phyloP scores from a whole-genome alignment of 2,888 invertebrate genomes.

The Rotaria magnacalcarata region DNA sequence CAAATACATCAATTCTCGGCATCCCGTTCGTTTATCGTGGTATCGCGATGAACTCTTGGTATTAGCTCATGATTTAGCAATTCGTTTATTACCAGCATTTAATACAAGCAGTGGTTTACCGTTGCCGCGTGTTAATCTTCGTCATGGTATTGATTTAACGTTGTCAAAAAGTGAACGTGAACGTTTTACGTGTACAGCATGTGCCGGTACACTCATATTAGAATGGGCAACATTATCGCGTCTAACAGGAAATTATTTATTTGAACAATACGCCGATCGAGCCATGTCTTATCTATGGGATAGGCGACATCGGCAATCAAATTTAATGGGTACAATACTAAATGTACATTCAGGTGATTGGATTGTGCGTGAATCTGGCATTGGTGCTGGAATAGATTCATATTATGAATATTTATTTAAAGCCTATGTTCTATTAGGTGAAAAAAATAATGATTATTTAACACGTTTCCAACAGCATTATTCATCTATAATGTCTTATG shows the following conservation, averaged over 20 bases:
- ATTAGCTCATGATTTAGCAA: constrained; percentile 78
- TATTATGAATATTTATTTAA: constrained; percentile 69
- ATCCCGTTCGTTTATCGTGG: constrained; percentile 60
- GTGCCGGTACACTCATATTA: constrained; percentile 92
- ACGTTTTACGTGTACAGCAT: constrained; percentile 91
- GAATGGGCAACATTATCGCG: constrained; percentile 93
- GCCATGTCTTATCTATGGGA: constrained; percentile 96
- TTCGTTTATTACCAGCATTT: constrained; percentile 85
- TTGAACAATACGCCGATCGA: constrained; percentile 83
- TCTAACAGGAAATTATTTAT: constrained; percentile 79
- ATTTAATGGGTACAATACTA: constrained; percentile 91
- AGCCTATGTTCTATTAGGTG: constrained; percentile 83
- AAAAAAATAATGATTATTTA: constrained; percentile 63
- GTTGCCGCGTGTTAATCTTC: constrained; percentile 72
- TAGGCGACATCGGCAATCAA: constrained; percentile 79
- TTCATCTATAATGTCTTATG: constrained; percentile 90
- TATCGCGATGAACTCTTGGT: constrained; percentile 75
- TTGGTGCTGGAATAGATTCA: constrained; percentile 97
- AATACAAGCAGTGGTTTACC: constrained; percentile 95
- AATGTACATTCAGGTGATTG: constrained; percentile 95
- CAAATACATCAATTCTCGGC: constrained; percentile 71
- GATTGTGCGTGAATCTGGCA: constrained; percentile 90
- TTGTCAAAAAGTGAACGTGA: constrained; percentile 51
- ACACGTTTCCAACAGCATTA: constrained; percentile 69
- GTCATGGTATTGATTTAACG: constrained; percentile 42